Base-by-base conservation (phyloP, 1,140 invertebrate species). In the Gryllus bimaculatus region DNA sequence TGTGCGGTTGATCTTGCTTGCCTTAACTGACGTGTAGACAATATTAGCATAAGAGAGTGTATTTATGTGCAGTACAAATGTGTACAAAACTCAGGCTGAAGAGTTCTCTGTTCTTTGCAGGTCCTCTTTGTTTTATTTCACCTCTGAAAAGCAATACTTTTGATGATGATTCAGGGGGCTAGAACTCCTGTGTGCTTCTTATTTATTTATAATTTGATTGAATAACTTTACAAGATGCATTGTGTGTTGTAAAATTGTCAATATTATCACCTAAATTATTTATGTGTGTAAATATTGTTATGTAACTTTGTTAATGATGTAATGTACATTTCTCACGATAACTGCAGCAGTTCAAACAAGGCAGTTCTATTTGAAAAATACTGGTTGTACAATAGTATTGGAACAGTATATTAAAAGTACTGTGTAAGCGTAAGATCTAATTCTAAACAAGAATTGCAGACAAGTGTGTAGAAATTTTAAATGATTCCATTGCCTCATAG, bases 241-340 rank as follows among this genome's bases (percentile, higher is more conserved):
- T 66, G 54, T 66, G 54, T 66, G 54, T 66, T 66, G 54, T 66
- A 66, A 66, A 66, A 66, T 66, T 66, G 54, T 66, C 54, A 66
- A 66, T 66, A 66, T 39, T 39, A 39, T 39, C 26, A 39, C 10
- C 54, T 66, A 66, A 66, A 66, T 66, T 66, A 66, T 66, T 66
- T 66, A 66, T 66, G 54, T 66, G 54, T 66, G 54, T 66, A 66
- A 66, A 66, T 66, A 66, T 66, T 66, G 54, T 66, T 66, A 66
- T 66, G 54, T 66, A 66, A 66, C 54, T 18, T 66, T 66, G 54
- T 66, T 66, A 66, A 66, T 66, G 54, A 66, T 18, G 10, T 66
- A 66, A 66, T 66, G 54, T 66, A 66, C 18, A 66, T 66, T 66
- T 66, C 26, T 39, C 54, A 66, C 18, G 54, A 18, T 66, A 66